These are phyloP conservation scores for Calcarius ornatus DNA, from an alignment of 2,113 vertebrate species.

Conservation along the genomic window DNA sequence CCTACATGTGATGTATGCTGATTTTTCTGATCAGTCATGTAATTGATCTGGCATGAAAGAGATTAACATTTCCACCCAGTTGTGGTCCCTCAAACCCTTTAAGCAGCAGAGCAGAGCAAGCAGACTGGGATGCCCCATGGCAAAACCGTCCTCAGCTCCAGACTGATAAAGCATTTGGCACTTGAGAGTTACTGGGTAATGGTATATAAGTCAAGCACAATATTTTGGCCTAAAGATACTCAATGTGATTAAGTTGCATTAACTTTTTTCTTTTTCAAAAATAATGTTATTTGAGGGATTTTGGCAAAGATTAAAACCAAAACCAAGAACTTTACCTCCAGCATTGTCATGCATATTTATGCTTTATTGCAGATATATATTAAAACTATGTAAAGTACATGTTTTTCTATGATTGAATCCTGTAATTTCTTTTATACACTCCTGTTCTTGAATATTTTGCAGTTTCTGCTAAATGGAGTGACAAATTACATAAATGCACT, in stretches of 20 bases:
- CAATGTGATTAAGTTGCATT: not conserved
- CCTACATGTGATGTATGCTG: not conserved
- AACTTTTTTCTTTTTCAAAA: not conserved
- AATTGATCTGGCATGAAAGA: conserved; percentile 39
- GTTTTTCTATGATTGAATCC: not conserved
- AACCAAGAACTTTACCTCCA: not conserved
- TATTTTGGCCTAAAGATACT: not conserved
- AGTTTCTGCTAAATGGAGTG: not conserved
- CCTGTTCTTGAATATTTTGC: not conserved
- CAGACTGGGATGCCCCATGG: conserved; percentile 29
- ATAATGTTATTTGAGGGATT: not conserved
- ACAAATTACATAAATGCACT: not conserved
- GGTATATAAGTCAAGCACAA: conserved; percentile 26
- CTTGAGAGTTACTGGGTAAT: conserved; percentile 54
- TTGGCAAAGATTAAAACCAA: not conserved
- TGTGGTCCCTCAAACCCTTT: conserved; percentile 42
- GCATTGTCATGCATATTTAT: not conserved
- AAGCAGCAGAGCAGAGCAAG: conserved; percentile 25
- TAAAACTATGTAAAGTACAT: not conserved
- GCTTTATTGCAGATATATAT: not conserved
- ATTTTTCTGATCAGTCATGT: conserved; percentile 43
- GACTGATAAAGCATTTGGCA: conserved; percentile 67
- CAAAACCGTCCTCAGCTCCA: conserved; percentile 50
- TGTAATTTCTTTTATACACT: not conserved
- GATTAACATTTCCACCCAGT: conserved; percentile 52